Evolutionary conservation across 2,888 invertebrate species (phyloP), one percentile per base, ranked within the genome.

Genomic region (Lepidocyrtinus sp.): DNA sequence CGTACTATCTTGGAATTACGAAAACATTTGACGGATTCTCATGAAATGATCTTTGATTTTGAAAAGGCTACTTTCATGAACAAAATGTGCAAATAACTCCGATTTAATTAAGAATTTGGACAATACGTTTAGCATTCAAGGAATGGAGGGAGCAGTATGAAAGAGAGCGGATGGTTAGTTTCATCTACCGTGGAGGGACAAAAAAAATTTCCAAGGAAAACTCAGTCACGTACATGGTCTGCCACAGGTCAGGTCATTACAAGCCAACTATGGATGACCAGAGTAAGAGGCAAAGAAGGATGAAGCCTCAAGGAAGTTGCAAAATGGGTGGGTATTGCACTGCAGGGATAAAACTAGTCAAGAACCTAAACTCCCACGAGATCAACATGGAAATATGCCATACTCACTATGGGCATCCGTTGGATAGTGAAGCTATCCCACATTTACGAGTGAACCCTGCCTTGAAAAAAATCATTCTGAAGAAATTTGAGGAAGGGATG

Each of bases 261-360:
- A 86, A 86, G 22, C 85, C 86, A 1, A 86, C 86, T 0, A 82
- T 85, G 82, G 75, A 50, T 5, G 83, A 82, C 70, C 63, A 73
- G n/a, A 68, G 77, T 3, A 71, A 81, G 21, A 63, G 85, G 59
- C 84, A 86, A 75, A 24, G 86, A n/a, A 85, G 82, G 72, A 82
- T 86, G 85, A 86, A 86, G 45, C 86, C 86, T 15, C 86, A 86
- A 70, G 86, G 86, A 21, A 85, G 85, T 36, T 86, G 86, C 55
- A 86, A 86, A 76, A 86, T 86, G 72, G 84, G 83, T 15, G 85
- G 85, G 0, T 85, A 86, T 65, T 86, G 86, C 46, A 86, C 86
- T 24, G 86, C 86, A n/a, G 86, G 86, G 9, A 85, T 86, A 1
- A 85, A 85, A 64, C 67, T 85, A 0, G 24, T 84, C 19, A 86